Base-by-base conservation (phyloP, 2,797 vertebrate species). In the Chrosomus eos region DNA sequence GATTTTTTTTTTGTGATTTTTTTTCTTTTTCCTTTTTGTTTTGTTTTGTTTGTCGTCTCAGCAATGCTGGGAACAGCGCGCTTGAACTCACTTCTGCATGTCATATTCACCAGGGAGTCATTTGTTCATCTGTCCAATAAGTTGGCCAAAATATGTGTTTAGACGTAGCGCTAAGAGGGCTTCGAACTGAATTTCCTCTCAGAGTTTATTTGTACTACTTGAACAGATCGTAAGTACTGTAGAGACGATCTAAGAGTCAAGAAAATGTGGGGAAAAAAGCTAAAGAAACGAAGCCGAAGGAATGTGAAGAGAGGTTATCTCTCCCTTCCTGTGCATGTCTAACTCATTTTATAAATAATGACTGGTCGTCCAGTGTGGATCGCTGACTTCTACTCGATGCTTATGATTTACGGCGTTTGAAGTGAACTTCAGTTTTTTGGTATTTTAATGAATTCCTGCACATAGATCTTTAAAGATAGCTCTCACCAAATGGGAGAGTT, bases 381-480 rank as follows among this genome's bases (percentile, higher is more conserved):
- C 60, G 66, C 70, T 83, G 85, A 83, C 71, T 71, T 80, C 58
- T 68, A 92, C 92, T 93, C 93, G 58, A 92, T 92, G 93, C 81
- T 68, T 74, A 68, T 93, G 90, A 94, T 87, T 90, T 88, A 91
- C 93, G 93, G 92, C 92, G 92, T 94, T 94, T 90, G 93, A 93
- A 94, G 94, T 92, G 92, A 93, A 93, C 92, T 91, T 91, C 93
- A 90, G 90, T 91, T 93, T 92, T 94, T 94, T 94, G 93, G 93
- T 94, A 92, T 92, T 92, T 93, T 91, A 92, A 92, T 93, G 90
- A 93, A 90, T 86, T 90, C 87, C 93, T 93, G 89, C 85, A 92
- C 90, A 92, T 92, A 92, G 91, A 92, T 93, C 89, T 83, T 89
- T 87, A 81, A 81, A 92, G 85, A 93, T 93, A 92, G 90, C 88